A percentile compares a stretch with the other conserved stretches of the same genome.
phyloP scores from a whole-genome alignment of 2,888 invertebrate genomes.

The Lymantria dispar region DNA sequence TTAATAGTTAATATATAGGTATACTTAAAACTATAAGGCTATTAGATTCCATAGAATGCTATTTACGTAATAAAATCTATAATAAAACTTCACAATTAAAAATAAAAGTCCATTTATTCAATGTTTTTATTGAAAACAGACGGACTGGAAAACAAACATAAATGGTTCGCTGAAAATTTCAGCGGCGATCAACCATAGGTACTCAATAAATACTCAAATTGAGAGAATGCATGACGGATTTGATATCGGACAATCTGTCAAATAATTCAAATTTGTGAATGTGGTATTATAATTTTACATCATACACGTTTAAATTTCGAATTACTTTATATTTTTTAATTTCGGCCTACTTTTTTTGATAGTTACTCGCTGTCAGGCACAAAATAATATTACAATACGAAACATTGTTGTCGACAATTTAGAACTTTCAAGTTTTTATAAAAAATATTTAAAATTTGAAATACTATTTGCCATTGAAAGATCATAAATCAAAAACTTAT shows the following conservation, averaged over 20 bases:
- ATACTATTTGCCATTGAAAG: too few species aligned
- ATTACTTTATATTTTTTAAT: too few species aligned
- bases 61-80: neutral
- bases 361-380: too few species aligned
- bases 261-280: neutral
- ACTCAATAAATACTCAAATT: slow-evolving; percentile 21
- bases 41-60: neutral
- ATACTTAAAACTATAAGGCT: neutral
- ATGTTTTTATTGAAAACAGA: slow-evolving; percentile 26
- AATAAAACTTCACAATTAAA: too few species aligned
- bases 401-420: too few species aligned
- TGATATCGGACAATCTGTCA: neutral
- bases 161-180: slow-evolving; percentile 16
- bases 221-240: slow-evolving; percentile 1
- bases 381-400: too few species aligned
- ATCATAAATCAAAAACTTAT: too few species aligned
- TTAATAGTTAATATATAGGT: too few species aligned
- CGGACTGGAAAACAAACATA: slow-evolving; percentile 23
- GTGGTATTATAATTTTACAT: neutral
- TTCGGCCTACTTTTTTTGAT: too few species aligned
- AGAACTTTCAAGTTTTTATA: too few species aligned
- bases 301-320: neutral
- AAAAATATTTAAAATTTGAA: too few species aligned
- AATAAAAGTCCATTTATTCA: slow-evolving; percentile 28
- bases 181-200: slow-evolving; percentile 11